Base-by-base conservation (phyloP, 2,888 invertebrate genomes). In the Aradus depressus region DNA sequence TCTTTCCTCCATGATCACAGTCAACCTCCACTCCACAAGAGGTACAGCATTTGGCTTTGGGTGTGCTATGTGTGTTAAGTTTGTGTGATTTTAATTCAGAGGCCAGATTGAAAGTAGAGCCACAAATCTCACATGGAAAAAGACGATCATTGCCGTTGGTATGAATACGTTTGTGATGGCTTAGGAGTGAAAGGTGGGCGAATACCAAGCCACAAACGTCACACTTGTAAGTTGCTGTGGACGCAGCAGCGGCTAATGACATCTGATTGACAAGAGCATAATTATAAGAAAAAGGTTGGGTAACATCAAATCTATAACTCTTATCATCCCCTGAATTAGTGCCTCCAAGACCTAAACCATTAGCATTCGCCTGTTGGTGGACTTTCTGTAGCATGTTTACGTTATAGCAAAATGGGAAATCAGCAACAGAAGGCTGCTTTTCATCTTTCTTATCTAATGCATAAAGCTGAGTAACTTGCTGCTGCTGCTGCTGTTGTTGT, bases 201-300 rank as follows among this genome's bases (percentile, higher is more conserved):
- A 88, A 89, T 75, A 86, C 86, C 54, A 87, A 71, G 38, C 87
- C 87, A 64, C 88, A 88, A 6, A 87, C 82, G 67, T 89, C 88
- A 68, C 88, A 88, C 69, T 88, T 89, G 66, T 86, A 88, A 60
- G 85, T 85, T 22, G 87, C 85, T 64, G 84, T 86, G 14, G 84
- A 68, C 2, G 69, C 68, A 49, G 71, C 69, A 1, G 64, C 62
- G 5, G 83, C 80, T 53, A 87, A 74, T 62, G 85, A 84, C 84
- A 88, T 87, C 67, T 88, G 88, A 68, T 88, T 88, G 43, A 84
- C 79, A 60, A 88, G 71, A 3, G 87, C 85, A 72, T 88, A 88
- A 65, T 88, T 88, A 64, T 84, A 84, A 44, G 68, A 67, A 51
- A 65, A 66, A 4, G 65, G 64, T 42, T 64, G 64, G 35, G 63